Evolutionary conservation across 2,797 vertebrate species (phyloP).

Genomic region (Salmo trutta): DNA sequence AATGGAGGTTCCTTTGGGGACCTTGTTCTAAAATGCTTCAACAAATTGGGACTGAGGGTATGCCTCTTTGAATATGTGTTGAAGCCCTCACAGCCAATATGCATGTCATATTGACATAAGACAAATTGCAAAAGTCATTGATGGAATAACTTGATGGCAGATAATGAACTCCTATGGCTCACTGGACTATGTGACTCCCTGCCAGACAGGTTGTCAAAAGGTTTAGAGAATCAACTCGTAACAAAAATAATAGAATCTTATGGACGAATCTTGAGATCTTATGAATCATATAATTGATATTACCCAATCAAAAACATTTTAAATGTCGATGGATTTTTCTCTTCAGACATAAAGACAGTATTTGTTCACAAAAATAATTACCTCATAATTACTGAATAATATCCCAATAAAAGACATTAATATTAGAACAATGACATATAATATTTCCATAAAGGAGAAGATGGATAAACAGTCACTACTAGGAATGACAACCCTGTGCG

Average conservation of each 20-base stretch:
- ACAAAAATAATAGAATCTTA: background rate
- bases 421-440: background rate
- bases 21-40: constrained; percentile 39
- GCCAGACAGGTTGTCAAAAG: background rate
- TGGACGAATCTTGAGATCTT: background rate
- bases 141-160: constrained; percentile 38
- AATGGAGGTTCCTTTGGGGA: constrained; percentile 61
- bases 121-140: constrained; percentile 53
- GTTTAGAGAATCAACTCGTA: background rate
- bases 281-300: background rate
- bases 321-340: background rate
- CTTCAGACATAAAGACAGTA: background rate
- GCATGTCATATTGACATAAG: constrained; percentile 47
- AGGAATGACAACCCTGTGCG: too few species aligned
- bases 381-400: background rate
- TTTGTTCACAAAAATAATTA: background rate
- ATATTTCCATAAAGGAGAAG: background rate
- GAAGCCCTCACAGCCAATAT: constrained; percentile 28
- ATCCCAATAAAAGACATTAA: background rate
- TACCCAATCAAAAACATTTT: background rate
- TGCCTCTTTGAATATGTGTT: constrained; percentile 37
- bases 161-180: background rate
- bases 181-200: background rate
- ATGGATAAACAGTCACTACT: background rate
- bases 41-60: constrained; percentile 53